Evolutionary conservation across 2,888 invertebrate genomes (phyloP).

Genomic region (Amphiduros pacificus): DNA sequence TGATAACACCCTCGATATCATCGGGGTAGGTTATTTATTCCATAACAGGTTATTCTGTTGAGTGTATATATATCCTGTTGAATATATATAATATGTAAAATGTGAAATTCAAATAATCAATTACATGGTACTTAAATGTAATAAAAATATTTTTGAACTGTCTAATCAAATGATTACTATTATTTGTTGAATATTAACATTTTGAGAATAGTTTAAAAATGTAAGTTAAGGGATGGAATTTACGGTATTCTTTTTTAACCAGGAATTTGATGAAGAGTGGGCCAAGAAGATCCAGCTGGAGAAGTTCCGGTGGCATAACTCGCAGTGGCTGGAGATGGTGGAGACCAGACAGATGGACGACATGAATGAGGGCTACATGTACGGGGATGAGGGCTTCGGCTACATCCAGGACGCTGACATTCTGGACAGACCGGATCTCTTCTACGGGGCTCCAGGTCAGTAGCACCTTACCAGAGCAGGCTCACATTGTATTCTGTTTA

Average conservation of each 20-base stretch:
- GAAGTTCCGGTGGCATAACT: constrained; percentile 96
- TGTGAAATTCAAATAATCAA: too few species aligned
- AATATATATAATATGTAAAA: too few species aligned
- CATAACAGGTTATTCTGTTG: neutral
- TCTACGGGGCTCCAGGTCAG: constrained; percentile 43
- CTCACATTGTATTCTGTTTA: too few species aligned
- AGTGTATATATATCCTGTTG: neutral
- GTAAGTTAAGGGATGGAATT: too few species aligned
- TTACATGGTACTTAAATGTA: too few species aligned
- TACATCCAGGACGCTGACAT: constrained; percentile 58
- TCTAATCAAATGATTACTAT: too few species aligned
- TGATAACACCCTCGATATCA: constrained; percentile 91
- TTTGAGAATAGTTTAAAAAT: too few species aligned
- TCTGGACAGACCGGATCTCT: constrained; percentile 55
- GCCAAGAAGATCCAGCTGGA: constrained; percentile 89
- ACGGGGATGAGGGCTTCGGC: constrained; percentile 49
- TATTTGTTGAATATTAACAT: too few species aligned
- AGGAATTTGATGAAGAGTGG: constrained; percentile 86
- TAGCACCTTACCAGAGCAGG: neutral
- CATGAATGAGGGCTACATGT: constrained; percentile 49
- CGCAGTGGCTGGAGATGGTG: constrained; percentile 97
- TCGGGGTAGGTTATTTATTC: constrained; percentile 70
- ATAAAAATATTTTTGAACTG: too few species aligned
- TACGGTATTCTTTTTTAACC: too few species aligned
- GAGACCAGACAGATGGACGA: constrained; percentile 64